Base-by-base conservation (phyloP, 2,888 invertebrate species). In the Phengaris arion region DNA sequence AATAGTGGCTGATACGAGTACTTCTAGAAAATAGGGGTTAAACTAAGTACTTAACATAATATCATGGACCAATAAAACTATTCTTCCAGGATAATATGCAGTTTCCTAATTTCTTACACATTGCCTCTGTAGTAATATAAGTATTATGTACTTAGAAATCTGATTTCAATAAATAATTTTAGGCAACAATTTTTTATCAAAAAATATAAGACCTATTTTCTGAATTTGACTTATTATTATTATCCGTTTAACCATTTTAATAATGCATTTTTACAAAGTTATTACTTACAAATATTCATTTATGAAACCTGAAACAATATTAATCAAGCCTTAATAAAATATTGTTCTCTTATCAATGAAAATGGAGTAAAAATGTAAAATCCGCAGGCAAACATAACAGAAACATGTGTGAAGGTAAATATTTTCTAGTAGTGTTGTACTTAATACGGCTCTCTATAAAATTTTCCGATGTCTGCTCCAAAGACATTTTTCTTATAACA, bases 371-470 rank as follows among this genome's bases (percentile, higher is more conserved):
- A 64, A 64, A 10, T 1, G 22, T 9, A 59, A 59, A 59, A 10
- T 64, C 35, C 12, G 13, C 64, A 35, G 22, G 35, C 64, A 64
- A 64, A 64, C 64, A 64, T 35, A 64, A 64, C 10, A 64, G 10
- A 64, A 12, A 22, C 59, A 10, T 35, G 35, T 64, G 64, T 35
- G 10, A 64, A 35, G 64, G 12, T 45, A 64, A 64, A 64, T 64
- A 64, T 64, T 64, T 64, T 64, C 35, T 54, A 52, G 12, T 72
- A 72, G 54, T 54, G 54, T 54, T 52, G 54, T 35, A 13, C 70
- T 10, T 7, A 8, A 6, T 52, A 52, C 9, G 10, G 13, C 35
- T 72, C 6, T 72, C 9, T 46, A 46, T 57, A 8, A 57, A 74
- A 45, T 10, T 0, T 9, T 35, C 9, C 13, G n/a, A 51, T 70